These are phyloP conservation scores for Autographa gamma DNA, from an alignment of 2,888 invertebrate species.

Conservation along the genomic window DNA sequence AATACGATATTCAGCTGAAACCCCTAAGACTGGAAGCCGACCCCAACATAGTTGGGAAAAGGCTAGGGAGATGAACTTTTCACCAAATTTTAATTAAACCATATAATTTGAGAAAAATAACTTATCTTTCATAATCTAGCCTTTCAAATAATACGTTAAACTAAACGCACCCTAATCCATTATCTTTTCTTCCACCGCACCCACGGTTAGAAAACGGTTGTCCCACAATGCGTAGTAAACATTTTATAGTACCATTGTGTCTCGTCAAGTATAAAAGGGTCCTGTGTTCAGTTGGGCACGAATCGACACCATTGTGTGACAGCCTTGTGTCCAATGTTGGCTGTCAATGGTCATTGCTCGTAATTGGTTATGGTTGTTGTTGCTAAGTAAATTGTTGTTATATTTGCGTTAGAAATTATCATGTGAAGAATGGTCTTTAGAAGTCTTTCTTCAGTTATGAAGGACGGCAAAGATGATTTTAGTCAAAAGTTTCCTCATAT, in stretches of 20 bases:
- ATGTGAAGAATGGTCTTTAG: no score
- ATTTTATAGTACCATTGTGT: slow-evolving; percentile 2
- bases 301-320: background rate
- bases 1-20: no score
- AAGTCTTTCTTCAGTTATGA: no score
- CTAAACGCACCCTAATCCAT: background rate
- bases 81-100: no score
- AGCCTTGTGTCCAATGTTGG: background rate
- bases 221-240: background rate
- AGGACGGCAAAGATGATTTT: no score
- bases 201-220: background rate
- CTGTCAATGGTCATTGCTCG: background rate
- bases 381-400: background rate
- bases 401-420: background rate
- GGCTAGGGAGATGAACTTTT: no score
- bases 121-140: background rate
- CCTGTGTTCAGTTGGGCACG: background rate
- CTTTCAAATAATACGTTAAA: background rate
- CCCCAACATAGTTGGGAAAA: no score
- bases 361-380: background rate
- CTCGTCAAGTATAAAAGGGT: background rate
- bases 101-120: background rate
- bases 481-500: no score
- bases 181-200: background rate
- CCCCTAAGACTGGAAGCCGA: no score